These are phyloP conservation scores for Dexiosoma caninum DNA, from an alignment of 2,888 invertebrate species.

Conservation along the genomic window DNA sequence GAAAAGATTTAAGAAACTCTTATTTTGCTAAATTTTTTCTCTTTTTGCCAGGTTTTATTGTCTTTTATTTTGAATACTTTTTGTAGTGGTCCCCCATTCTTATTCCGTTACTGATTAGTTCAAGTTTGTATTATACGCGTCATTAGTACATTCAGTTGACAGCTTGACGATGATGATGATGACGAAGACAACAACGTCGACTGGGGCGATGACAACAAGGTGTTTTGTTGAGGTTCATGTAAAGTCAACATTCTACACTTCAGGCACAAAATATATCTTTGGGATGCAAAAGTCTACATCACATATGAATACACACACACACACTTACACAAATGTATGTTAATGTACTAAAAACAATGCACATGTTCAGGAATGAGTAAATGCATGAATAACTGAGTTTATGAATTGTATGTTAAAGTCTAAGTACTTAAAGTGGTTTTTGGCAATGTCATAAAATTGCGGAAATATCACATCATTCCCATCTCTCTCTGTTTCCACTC, in stretches of 20 bases:
- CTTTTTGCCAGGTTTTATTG: not conserved
- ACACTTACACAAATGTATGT: not conserved
- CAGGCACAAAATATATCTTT: slow-evolving; percentile 44
- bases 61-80: not conserved
- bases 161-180: slow-evolving; percentile 17
- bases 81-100: slow-evolving; percentile 12
- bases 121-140: slow-evolving; percentile 47
- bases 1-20: too few relatives aligned
- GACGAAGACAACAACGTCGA: not conserved
- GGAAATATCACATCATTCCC: slow-evolving; percentile 54
- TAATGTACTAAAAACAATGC: slow-evolving; percentile 7
- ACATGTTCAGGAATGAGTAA: not conserved
- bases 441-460: slow-evolving; percentile 59
- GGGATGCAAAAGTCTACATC: slow-evolving; percentile 36
- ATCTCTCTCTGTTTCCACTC: not conserved
- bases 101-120: slow-evolving; percentile 47
- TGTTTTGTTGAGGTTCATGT: slow-evolving; percentile 53
- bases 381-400: not conserved
- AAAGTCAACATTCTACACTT: slow-evolving; percentile 59
- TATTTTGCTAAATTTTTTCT: not conserved
- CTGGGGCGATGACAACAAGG: slow-evolving; percentile 24
- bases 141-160: slow-evolving; percentile 47
- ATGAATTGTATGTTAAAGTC: slow-evolving; percentile 25
- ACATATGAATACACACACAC: slow-evolving; percentile 1
- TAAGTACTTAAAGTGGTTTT: slow-evolving; percentile 59